Evolutionary conservation across 2,888 invertebrate species (phyloP).

Genomic region (Platycheirus albimanus): DNA sequence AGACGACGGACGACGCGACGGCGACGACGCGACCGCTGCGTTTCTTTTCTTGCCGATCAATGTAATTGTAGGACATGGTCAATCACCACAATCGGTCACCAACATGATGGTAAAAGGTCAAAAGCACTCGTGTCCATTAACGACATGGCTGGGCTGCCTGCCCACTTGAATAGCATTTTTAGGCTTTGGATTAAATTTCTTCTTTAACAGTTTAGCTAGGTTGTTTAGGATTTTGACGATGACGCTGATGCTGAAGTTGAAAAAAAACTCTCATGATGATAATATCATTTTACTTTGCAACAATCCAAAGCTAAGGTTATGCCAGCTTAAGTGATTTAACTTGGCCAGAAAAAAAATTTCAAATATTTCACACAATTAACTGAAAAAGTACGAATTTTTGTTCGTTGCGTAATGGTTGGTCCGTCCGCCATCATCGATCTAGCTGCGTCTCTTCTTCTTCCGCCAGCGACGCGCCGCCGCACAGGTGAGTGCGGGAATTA

Average conservation of each 20-base stretch:
- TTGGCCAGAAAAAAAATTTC: constrained; percentile 17
- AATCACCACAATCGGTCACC: constrained; percentile 67
- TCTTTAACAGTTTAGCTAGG: constrained; percentile 10
- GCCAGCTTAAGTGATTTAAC: constrained; percentile 4
- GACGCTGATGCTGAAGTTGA: too few species aligned
- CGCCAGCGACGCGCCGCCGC: too few species aligned
- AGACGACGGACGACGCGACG: too few species aligned
- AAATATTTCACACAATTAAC: constrained; percentile 29
- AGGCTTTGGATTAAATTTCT: constrained; percentile 45
- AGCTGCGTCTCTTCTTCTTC: constrained; percentile 15
- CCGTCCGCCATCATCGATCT: not conserved
- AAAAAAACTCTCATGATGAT: constrained; percentile 1
- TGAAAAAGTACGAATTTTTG: constrained; percentile 26
- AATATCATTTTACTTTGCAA: constrained; percentile 4
- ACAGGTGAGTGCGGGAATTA: constrained; percentile 27
- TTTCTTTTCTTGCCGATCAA: constrained; percentile 9
- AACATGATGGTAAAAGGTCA: constrained; percentile 65
- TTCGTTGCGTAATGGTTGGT: constrained; percentile 29
- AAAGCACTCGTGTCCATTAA: constrained; percentile 68
- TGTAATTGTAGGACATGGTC: constrained; percentile 72
- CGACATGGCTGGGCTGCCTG: constrained; percentile 38
- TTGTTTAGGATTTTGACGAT: constrained; percentile 21
- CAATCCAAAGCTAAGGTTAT: constrained; percentile 24
- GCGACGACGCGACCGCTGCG: too few species aligned
- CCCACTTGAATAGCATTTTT: constrained; percentile 25